phyloP scores from a whole-genome alignment of 2,797 vertebrate species.

The Astyanax mexicanus region DNA sequence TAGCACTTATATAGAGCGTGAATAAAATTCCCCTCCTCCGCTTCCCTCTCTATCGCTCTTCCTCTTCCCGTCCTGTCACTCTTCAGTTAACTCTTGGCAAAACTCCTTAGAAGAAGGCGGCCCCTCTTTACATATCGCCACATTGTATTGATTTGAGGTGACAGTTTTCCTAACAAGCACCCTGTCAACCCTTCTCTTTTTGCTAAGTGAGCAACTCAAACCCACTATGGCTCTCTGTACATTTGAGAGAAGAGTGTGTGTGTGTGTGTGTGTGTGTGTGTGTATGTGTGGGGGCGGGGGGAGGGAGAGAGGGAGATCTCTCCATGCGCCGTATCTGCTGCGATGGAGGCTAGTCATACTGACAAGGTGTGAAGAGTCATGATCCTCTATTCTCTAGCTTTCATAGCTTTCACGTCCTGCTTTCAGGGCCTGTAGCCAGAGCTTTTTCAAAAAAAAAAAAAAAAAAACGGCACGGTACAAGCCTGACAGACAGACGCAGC shows the following conservation, averaged over 20 bases:
- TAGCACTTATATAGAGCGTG: not conserved
- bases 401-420: slow-evolving; percentile 75
- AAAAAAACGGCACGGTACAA: slow-evolving; percentile 22
- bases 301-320: slow-evolving; percentile 29
- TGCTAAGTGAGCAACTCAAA: slow-evolving; percentile 50
- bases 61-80: slow-evolving; percentile 12
- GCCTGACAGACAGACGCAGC: slow-evolving; percentile 43
- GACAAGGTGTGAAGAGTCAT: slow-evolving; percentile 80
- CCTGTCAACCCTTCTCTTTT: slow-evolving; percentile 49
- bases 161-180: slow-evolving; percentile 48
- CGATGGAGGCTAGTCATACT: slow-evolving; percentile 68
- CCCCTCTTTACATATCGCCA: slow-evolving; percentile 38
- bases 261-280: no score
- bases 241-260: no score
- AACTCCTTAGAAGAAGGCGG: slow-evolving; percentile 33
- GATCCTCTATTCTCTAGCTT: slow-evolving; percentile 72
- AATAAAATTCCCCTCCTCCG: not conserved
- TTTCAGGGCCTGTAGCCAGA: slow-evolving; percentile 77
- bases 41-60: not conserved
- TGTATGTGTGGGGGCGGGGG: no score
- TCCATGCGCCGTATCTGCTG: slow-evolving; percentile 49
- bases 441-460: no score
- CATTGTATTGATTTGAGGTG: slow-evolving; percentile 52
- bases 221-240: slow-evolving; percentile 40
- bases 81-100: slow-evolving; percentile 40